Evolutionary conservation across 2,888 invertebrate genomes (phyloP).

Genomic region (Agrochola lychnidis): DNA sequence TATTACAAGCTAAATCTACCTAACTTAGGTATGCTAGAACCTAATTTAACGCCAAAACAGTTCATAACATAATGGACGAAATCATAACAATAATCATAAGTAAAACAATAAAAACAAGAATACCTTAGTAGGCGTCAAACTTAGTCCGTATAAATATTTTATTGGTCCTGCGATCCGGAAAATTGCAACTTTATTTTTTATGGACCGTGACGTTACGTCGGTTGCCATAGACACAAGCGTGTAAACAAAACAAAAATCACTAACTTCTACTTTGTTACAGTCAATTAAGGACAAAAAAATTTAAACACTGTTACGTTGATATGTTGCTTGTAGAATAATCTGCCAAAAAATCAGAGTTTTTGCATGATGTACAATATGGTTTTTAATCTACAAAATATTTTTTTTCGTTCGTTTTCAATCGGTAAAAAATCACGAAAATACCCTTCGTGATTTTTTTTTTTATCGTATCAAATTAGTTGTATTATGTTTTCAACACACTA

Average conservation of each 20-base stretch:
- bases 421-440: no score
- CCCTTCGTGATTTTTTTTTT: no score
- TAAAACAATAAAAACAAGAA: background rate
- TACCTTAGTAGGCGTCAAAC: slow-evolving; percentile 6
- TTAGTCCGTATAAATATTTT: slow-evolving; percentile 31
- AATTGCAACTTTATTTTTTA: slow-evolving; percentile 58
- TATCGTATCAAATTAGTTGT: no score
- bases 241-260: slow-evolving; percentile 66
- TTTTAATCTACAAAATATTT: no score
- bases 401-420: no score
- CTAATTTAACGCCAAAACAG: background rate
- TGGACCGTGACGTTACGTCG: slow-evolving; percentile 55
- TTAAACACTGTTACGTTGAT: no score
- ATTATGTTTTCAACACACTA: no score
- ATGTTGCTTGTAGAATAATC: no score
- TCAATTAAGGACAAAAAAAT: no score
- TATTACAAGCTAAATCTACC: background rate
- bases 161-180: slow-evolving; percentile 43
- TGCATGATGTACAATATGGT: no score
- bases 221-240: slow-evolving; percentile 70
- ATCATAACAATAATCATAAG: background rate
- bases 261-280: slow-evolving; percentile 27
- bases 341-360: no score
- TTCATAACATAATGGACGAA: background rate
- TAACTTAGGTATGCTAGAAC: background rate